Evolutionary conservation across 2,113 vertebrate species (phyloP).

Genomic region (Ia io): DNA sequence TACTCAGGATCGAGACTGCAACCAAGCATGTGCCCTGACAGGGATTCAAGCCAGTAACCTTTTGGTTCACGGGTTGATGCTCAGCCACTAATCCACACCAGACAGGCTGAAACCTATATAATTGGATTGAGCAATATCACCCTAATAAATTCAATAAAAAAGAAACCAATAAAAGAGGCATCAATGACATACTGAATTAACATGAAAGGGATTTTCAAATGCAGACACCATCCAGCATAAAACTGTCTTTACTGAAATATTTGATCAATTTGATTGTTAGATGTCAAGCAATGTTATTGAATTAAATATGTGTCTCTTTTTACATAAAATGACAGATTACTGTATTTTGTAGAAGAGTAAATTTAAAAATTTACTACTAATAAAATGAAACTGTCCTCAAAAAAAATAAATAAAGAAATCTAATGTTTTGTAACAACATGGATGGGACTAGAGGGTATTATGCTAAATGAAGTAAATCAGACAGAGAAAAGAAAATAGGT

Average conservation of each 20-base stretch:
- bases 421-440: not conserved
- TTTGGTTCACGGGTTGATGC: too few relatives aligned
- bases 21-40: too few relatives aligned
- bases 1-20: too few relatives aligned
- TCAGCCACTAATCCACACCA: too few relatives aligned
- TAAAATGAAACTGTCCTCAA: not conserved
- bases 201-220: conserved; percentile 17
- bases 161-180: conserved; percentile 13
- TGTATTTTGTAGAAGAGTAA: conserved; percentile 9
- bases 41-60: too few relatives aligned
- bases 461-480: not conserved
- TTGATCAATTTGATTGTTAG: conserved; percentile 46
- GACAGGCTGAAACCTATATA: too few relatives aligned
- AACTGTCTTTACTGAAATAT: conserved; percentile 46
- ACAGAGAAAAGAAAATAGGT: not conserved
- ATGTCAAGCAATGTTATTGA: conserved; percentile 55
- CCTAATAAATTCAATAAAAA: too few relatives aligned
- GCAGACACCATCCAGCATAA: not conserved
- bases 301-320: conserved; percentile 45
- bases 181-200: conserved; percentile 24
- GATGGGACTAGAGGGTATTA: not conserved
- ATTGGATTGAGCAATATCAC: too few relatives aligned
- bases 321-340: conserved; percentile 32
- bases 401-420: too few relatives aligned
- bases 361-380: conserved; percentile 26